phyloP scores from a whole-genome alignment of 2,888 invertebrate species.

The Drosophila pseudotalamancana region DNA sequence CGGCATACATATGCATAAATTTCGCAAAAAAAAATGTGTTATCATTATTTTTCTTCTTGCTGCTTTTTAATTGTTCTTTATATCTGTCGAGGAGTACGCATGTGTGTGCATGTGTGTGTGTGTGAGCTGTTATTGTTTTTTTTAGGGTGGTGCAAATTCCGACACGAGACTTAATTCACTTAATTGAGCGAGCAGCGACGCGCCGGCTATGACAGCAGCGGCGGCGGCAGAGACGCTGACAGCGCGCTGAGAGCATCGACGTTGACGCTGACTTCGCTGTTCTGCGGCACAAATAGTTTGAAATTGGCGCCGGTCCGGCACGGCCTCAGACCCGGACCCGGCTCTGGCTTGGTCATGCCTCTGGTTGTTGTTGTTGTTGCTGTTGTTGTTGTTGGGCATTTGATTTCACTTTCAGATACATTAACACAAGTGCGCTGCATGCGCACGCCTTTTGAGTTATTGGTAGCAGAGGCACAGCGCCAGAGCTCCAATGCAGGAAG shows the following conservation, averaged over 20 bases:
- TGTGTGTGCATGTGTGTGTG: conserved; percentile 5
- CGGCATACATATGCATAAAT: conserved; percentile 2
- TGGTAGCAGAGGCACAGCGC: conserved; percentile 56
- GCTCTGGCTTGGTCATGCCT: conserved; percentile 3
- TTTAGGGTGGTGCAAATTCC: conserved; percentile 75
- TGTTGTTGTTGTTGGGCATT: conserved; percentile 44
- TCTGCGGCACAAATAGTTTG: conserved; percentile 64
- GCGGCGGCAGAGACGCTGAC: conserved; percentile 16
- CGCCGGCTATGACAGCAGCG: conserved; percentile 11
- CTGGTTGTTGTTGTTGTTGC: background rate
- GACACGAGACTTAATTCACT: conserved; percentile 81
- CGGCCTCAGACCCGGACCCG: conserved; percentile 35
- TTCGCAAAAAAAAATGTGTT: conserved; percentile 31
- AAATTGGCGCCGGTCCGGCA: conserved; percentile 66
- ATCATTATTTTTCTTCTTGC: conserved; percentile 43
- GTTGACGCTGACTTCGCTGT: conserved; percentile 27
- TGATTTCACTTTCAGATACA: conserved; percentile 76
- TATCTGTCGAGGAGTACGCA: conserved; percentile 9
- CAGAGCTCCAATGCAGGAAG: background rate
- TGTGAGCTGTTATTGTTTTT: conserved; percentile 48
- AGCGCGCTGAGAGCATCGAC: conserved; percentile 23
- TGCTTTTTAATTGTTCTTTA: conserved; percentile 65
- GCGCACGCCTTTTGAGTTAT: conserved; percentile 78
- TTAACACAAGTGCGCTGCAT: conserved; percentile 72
- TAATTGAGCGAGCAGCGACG: conserved; percentile 74